Percentiles rank a stretch among this genome's conserved stretches.
phyloP scores from a whole-genome alignment of 2,797 vertebrate species.

The Percopsis omiscomaycus region DNA sequence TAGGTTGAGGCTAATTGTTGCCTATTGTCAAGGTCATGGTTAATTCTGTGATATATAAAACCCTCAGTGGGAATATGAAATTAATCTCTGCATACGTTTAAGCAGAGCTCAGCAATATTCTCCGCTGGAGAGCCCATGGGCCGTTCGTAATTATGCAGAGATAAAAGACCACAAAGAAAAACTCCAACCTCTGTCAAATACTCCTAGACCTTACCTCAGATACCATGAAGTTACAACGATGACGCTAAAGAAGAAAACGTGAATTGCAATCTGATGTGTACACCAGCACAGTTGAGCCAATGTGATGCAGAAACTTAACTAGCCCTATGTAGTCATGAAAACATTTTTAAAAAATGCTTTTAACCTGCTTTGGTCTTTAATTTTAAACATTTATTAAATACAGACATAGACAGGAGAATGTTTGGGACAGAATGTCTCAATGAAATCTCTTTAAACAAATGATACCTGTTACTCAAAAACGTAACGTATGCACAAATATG shows the following conservation, averaged over 20 bases:
- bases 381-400: too few species aligned
- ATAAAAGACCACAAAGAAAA: constrained; percentile 67
- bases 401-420: too few species aligned
- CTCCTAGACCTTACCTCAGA: constrained; percentile 45
- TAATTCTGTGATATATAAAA: constrained; percentile 60
- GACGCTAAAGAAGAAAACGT: constrained; percentile 36
- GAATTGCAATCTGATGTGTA: constrained; percentile 41
- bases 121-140: constrained; percentile 56
- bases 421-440: too few species aligned
- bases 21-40: constrained; percentile 66
- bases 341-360: too few species aligned
- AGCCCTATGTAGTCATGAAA: constrained; percentile 7
- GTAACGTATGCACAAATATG: too few species aligned
- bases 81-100: constrained; percentile 65
- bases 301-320: constrained; percentile 23
- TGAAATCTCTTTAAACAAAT: too few species aligned
- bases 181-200: constrained; percentile 14
- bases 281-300: constrained; percentile 24
- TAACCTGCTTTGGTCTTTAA: too few species aligned
- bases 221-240: constrained; percentile 22
- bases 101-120: constrained; percentile 62
- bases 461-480: too few species aligned
- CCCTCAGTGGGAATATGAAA: constrained; percentile 66
- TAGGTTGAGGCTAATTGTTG: constrained; percentile 56
- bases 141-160: constrained; percentile 36